A percentile compares a stretch with the other conserved stretches of the same genome.
phyloP scores from a whole-genome alignment of 2,888 invertebrate genomes.

The Drepanosiphum platanoidis region DNA sequence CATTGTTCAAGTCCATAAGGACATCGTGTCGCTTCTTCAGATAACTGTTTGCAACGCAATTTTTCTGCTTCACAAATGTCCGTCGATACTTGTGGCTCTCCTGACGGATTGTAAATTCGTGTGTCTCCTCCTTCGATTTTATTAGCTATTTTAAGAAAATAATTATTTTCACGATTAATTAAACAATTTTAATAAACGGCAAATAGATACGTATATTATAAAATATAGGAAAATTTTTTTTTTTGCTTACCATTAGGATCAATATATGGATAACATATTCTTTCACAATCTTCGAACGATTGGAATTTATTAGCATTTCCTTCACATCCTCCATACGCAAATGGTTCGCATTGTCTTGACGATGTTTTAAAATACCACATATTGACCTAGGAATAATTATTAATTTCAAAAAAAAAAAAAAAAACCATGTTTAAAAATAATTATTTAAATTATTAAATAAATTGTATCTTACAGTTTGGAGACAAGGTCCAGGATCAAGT shows the following conservation, averaged over 20 bases:
- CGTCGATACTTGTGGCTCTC: slow-evolving; percentile 63
- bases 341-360: slow-evolving; percentile 72
- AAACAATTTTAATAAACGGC: not conserved
- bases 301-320: slow-evolving; percentile 89
- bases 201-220: slow-evolving; percentile 33
- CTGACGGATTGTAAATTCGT: not conserved
- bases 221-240: too few species aligned
- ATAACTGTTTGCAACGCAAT: slow-evolving; percentile 71
- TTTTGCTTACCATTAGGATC: slow-evolving; percentile 75
- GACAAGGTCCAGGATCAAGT: slow-evolving; percentile 77
- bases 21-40: slow-evolving; percentile 72
- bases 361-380: slow-evolving; percentile 80
- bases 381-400: slow-evolving; percentile 68
- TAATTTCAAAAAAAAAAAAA: too few species aligned
- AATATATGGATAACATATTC: slow-evolving; percentile 79
- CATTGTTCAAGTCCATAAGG: slow-evolving; percentile 77
- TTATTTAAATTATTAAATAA: not conserved
- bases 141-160: slow-evolving; percentile 66
- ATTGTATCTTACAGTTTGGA: slow-evolving; percentile 68
- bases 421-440: not conserved
- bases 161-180: not conserved
- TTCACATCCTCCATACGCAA: slow-evolving; percentile 88
- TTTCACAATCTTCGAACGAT: slow-evolving; percentile 70
- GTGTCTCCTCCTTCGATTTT: slow-evolving; percentile 68
- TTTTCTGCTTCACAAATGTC: slow-evolving; percentile 66